Evolutionary conservation across 2,113 vertebrate species (phyloP), one percentile per base, ranked within the genome.

Genomic region (Gasterosteus nipponicus): DNA sequence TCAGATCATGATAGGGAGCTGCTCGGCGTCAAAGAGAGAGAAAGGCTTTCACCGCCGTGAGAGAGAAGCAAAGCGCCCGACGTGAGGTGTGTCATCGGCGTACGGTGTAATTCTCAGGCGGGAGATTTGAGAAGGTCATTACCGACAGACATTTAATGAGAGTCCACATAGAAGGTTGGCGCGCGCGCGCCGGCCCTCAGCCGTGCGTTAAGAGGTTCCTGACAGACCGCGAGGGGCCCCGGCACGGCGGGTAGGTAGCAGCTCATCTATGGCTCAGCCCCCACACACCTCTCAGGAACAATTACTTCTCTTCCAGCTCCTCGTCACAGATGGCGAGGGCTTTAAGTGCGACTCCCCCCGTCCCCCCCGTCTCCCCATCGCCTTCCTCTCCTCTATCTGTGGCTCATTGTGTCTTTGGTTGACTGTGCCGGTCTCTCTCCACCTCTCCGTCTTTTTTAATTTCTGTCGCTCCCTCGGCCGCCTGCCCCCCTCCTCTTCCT

Each of bases 311-410:
- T 69, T 87, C 71, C 81, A 79, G 80, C 82, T 80, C 73, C 83
- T 89, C 84, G 66, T 83, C 79, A 79, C 87, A 89, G 85, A 89
- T 83, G 85, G 74, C 16, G 67, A 80, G 79, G 74, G 79, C 81
- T 86, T 42, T 80, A 71, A 81, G 80, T 83, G 62, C 18, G 9
- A 31, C 73, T 16, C 31, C 29, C 41, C 19, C 33, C n/a, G n/a
- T n/a, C n/a, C 59, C 22, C 7, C 29, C 33, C 4, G 15, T 44
- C 42, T 5, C 33, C 29, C n/a, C 35, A 33, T 39, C 70, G 22
- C 41, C n/a, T 6, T 10, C 64, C 74, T 54, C 71, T 18, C 63
- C 79, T 69, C 63, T 61, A 9, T 73, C 71, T 68, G 41, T 2
- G 54, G 63, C 74, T 81, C 77, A 71, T 77, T 69, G 87, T 81